A percentile compares a stretch with the other conserved stretches of the same genome.
phyloP scores from a whole-genome alignment of 2,113 vertebrate genomes.

The Cygnus buccinator region DNA sequence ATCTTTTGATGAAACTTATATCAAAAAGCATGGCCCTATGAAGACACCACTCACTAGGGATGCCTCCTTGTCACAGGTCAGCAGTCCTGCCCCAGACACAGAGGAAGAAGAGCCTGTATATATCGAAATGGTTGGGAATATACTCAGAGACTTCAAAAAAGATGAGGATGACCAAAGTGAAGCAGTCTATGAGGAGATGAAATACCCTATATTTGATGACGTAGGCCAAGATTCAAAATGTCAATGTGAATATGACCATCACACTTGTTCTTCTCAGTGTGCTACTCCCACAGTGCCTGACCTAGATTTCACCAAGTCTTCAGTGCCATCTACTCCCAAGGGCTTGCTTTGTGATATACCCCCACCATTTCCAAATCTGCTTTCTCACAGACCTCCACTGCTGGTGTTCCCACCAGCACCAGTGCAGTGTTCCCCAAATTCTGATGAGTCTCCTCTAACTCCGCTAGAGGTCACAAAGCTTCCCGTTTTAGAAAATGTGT shows the following conservation, averaged over 20 bases:
- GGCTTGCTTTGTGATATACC: conserved; percentile 91
- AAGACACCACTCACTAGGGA: conserved; percentile 81
- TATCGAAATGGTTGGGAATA: conserved; percentile 98
- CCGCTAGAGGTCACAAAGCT: conserved; percentile 92
- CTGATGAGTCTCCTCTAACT: conserved; percentile 95
- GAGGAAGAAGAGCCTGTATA: conserved; percentile 95
- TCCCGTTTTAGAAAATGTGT: conserved; percentile 86
- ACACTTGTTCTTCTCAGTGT: conserved; percentile 91
- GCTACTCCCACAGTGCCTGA: conserved; percentile 93
- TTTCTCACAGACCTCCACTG: conserved; percentile 90
- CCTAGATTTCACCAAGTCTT: conserved; percentile 83
- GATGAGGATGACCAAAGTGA: conserved; percentile 91
- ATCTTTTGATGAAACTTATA: conserved; percentile 93
- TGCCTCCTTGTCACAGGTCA: conserved; percentile 82
- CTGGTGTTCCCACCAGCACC: conserved; percentile 94
- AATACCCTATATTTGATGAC: conserved; percentile 91
- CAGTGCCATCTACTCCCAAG: conserved; percentile 85
- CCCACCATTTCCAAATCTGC: conserved; percentile 93
- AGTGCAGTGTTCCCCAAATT: conserved; percentile 93
- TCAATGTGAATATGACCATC: conserved; percentile 81
- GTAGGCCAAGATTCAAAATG: conserved; percentile 81
- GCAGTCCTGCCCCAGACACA: conserved; percentile 81
- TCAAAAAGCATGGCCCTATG: conserved; percentile 82
- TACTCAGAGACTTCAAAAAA: conserved; percentile 86
- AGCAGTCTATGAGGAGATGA: conserved; percentile 98